Evolutionary conservation across 2,888 invertebrate species (phyloP).

Genomic region (Nomada lathburiana): DNA sequence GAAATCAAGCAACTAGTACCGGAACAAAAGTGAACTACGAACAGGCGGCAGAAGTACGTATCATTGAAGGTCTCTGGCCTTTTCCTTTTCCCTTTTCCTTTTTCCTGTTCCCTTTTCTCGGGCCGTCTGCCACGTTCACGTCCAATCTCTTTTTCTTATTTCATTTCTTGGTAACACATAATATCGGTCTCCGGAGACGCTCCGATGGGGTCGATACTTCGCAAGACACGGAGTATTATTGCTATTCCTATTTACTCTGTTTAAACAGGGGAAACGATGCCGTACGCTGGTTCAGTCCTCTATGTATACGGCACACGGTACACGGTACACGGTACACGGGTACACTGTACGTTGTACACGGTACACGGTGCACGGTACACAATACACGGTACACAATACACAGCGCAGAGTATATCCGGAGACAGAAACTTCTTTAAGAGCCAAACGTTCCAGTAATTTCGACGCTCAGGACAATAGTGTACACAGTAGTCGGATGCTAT

Average conservation of each 20-base stretch:
- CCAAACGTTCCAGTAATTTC: slow-evolving; percentile 66
- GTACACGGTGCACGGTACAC: slow-evolving; percentile 9
- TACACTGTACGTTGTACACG: slow-evolving; percentile 17
- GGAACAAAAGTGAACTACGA: slow-evolving; percentile 9
- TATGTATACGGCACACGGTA: slow-evolving; percentile 44
- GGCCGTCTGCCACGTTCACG: slow-evolving; percentile 17
- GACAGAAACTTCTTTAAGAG: slow-evolving; percentile 62
- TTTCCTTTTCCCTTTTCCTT: neutral
- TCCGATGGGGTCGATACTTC: slow-evolving; percentile 62
- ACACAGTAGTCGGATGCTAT: slow-evolving; percentile 37
- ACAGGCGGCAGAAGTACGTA: neutral
- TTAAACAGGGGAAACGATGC: slow-evolving; percentile 63
- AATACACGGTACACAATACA: slow-evolving; percentile 11
- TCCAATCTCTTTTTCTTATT: slow-evolving; percentile 49
- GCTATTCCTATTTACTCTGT: slow-evolving; percentile 69
- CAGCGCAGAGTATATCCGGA: slow-evolving; percentile 21
- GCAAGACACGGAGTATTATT: slow-evolving; percentile 68
- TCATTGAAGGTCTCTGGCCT: neutral
- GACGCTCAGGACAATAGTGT: slow-evolving; percentile 42
- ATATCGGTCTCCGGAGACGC: slow-evolving; percentile 64
- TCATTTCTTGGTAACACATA: slow-evolving; percentile 52
- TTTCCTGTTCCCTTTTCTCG: neutral
- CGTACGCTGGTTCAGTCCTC: slow-evolving; percentile 35
- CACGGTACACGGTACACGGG: slow-evolving; percentile 12
- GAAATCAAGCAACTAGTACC: neutral